Evolutionary conservation across 2,888 invertebrate genomes (phyloP).

Genomic region (Thelaira solivaga): DNA sequence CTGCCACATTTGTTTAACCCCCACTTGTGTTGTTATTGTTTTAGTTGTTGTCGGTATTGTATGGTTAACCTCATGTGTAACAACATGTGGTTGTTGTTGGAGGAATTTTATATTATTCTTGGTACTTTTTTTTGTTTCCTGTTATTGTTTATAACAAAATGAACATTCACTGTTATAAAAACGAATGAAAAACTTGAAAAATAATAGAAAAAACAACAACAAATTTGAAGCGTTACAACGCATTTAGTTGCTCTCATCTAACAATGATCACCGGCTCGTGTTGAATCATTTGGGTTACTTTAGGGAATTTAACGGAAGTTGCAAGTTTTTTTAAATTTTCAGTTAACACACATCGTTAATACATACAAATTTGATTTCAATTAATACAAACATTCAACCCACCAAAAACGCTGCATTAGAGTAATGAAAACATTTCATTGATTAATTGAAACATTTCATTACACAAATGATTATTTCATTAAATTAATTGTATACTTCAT

Average conservation of each 20-base stretch:
- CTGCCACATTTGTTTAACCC: slow-evolving; percentile 33
- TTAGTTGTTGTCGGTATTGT: slow-evolving; percentile 19
- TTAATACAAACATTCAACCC: not conserved
- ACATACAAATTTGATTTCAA: not conserved
- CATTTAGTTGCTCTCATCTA: slow-evolving; percentile 17
- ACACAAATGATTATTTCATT: too few relatives aligned
- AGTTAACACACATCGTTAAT: not conserved
- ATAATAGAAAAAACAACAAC: too few relatives aligned
- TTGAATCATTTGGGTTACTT: not conserved
- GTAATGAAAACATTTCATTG: too few relatives aligned
- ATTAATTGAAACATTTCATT: too few relatives aligned
- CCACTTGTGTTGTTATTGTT: slow-evolving; percentile 25
- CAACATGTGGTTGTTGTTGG: slow-evolving; percentile 37
- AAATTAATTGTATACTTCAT: too few relatives aligned
- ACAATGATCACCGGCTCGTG: not conserved
- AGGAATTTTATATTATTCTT: slow-evolving; percentile 35
- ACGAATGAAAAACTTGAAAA: slow-evolving; percentile 29
- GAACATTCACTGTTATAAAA: not conserved
- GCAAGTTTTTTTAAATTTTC: slow-evolving; percentile 44
- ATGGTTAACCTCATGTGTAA: slow-evolving; percentile 49
- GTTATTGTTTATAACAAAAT: slow-evolving; percentile 13
- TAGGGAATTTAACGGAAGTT: slow-evolving; percentile 39
- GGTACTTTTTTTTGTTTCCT: not conserved
- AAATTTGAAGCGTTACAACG: slow-evolving; percentile 22
- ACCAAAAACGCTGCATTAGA: too few relatives aligned